A percentile compares a stretch with the other conserved stretches of the same genome.
Conservation (phyloP, 2,113 vertebrate species). For the Callipepla squamata region DNA sequence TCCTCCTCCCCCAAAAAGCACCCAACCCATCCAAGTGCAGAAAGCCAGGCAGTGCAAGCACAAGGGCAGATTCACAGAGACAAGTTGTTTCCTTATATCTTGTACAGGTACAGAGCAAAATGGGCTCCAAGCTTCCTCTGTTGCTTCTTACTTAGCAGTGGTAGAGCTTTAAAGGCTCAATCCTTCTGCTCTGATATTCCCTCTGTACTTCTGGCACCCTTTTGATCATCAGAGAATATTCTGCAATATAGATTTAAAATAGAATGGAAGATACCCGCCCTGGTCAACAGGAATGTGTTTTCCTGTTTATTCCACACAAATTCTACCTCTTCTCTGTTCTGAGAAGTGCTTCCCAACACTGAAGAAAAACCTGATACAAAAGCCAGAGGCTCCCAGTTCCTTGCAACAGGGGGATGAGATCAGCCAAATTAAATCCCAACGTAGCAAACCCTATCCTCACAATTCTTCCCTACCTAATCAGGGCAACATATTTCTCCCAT, state of each 20-base stretch:
- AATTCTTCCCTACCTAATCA: not conserved
- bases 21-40: not conserved
- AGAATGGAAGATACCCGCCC: not conserved
- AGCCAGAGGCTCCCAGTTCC: not conserved
- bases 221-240: not conserved
- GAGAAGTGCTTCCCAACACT: not conserved
- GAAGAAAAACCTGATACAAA: not conserved
- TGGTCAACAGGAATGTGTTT: not conserved
- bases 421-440: not conserved
- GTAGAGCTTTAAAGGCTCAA: not conserved
- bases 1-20: conserved; percentile 58
- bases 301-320: not conserved
- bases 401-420: not conserved
- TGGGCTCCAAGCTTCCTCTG: not conserved
- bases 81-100: not conserved
- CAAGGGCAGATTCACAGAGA: fast-evolving
- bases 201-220: not conserved
- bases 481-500: not conserved
- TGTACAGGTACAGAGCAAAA: not conserved
- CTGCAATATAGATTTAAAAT: not conserved
- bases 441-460: not conserved
- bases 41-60: not conserved
- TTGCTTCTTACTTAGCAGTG: not conserved
- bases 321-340: not conserved
- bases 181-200: not conserved